phyloP scores from a whole-genome alignment of 2,113 vertebrate species.

The Semicossyphus pulcher region DNA sequence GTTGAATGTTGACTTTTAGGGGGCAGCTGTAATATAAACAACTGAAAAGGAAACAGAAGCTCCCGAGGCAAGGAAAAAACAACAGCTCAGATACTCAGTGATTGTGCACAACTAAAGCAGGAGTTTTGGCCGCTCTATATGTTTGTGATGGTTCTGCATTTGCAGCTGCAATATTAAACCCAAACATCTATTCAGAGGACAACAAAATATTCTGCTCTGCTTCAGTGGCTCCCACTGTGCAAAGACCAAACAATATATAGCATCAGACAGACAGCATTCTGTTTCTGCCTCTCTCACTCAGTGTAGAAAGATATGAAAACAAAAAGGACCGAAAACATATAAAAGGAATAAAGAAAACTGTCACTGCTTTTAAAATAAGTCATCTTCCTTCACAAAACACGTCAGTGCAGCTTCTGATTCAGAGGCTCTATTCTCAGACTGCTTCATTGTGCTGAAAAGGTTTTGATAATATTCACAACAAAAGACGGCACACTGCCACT shows the following conservation, averaged over 20 bases:
- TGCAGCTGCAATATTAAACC: constrained; percentile 15
- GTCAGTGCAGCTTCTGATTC: not conserved
- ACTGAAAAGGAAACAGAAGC: constrained; percentile 8
- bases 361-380: constrained; percentile 39
- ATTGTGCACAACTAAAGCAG: not conserved
- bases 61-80: not conserved
- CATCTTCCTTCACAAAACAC: constrained; percentile 9
- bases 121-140: not conserved
- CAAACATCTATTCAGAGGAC: constrained; percentile 6
- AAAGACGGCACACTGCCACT: not conserved
- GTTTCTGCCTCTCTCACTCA: not conserved
- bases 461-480: constrained; percentile 8
- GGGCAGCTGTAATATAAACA: constrained; percentile 3
- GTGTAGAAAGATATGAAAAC: constrained; percentile 1
- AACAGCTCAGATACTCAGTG: constrained; percentile 16
- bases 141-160: not conserved
- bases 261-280: constrained; percentile 1
- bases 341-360: constrained; percentile 40
- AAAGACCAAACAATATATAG: constrained; percentile 14
- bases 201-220: constrained; percentile 18
- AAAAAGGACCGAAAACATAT: constrained; percentile 1
- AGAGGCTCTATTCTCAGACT: constrained; percentile 7
- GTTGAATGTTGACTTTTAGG: not conserved
- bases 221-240: not conserved
- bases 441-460: not conserved